Evolutionary conservation across 1,140 invertebrate genomes (phyloP).

Genomic region (Trichomalopsis sarcophagae): DNA sequence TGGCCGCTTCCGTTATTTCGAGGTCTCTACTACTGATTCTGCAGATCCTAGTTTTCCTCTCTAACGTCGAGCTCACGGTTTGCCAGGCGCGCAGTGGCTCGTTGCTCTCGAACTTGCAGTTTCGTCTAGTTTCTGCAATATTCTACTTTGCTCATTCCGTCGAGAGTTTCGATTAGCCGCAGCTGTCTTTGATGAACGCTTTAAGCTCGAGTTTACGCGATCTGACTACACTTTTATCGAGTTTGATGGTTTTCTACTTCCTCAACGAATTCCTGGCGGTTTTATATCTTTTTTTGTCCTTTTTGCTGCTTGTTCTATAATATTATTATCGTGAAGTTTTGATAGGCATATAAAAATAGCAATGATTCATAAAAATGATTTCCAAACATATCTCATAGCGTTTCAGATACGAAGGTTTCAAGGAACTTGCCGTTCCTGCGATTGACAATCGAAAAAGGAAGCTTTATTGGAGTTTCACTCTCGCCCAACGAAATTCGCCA

Average conservation of each 20-base stretch:
- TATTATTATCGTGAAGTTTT: too few relatives aligned
- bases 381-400: neutral
- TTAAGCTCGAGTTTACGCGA: neutral
- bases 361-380: too few relatives aligned
- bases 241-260: neutral
- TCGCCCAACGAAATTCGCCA: neutral
- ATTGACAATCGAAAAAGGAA: conserved; percentile 4
- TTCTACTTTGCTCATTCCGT: conserved; percentile 8
- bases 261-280: too few relatives aligned
- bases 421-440: neutral
- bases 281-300: too few relatives aligned
- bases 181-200: conserved; percentile 34
- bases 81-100: neutral
- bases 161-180: conserved; percentile 19
- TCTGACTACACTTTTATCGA: neutral
- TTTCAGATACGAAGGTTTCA: neutral
- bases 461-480: neutral
- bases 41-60: neutral
- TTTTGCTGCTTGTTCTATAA: too few relatives aligned
- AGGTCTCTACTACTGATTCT: neutral
- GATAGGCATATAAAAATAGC: too few relatives aligned
- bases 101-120: neutral
- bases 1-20: neutral
- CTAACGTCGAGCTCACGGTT: neutral
- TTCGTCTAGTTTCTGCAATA: conserved; percentile 10